Percentiles rank a stretch among this genome's conserved stretches.
phyloP scores from a whole-genome alignment of 2,113 vertebrate species.

The Micromys minutus region DNA sequence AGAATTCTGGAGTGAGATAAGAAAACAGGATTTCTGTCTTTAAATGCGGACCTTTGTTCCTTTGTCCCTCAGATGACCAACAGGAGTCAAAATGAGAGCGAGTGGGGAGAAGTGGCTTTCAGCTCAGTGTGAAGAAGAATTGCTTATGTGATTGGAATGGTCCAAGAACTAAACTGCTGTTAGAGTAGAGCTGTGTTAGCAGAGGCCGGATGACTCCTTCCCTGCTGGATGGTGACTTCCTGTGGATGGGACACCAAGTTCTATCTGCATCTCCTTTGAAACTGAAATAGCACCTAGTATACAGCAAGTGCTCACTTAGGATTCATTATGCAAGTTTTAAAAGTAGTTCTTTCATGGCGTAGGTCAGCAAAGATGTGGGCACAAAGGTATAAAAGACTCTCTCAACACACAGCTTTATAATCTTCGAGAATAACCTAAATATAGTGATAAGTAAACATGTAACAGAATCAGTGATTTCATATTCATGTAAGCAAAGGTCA shows the following conservation, averaged over 20 bases:
- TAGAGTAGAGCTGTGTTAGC: neutral
- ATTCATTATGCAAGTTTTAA: slow-evolving; percentile 6
- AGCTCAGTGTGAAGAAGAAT: slow-evolving; percentile 12
- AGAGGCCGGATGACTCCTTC: neutral
- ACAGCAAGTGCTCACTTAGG: neutral
- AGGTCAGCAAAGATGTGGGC: neutral
- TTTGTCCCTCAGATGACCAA: slow-evolving; percentile 41
- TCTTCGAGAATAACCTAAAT: slow-evolving; percentile 26
- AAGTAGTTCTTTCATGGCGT: neutral
- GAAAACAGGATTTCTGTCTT: neutral
- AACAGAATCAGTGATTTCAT: slow-evolving; percentile 13
- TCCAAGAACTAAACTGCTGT: slow-evolving; percentile 21
- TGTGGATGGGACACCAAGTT: neutral
- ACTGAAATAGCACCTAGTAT: neutral
- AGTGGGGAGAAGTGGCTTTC: neutral
- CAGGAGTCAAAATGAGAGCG: neutral
- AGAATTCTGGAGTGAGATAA: neutral
- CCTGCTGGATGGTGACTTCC: neutral
- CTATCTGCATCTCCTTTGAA: neutral
- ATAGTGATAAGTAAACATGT: neutral
- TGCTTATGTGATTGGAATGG: slow-evolving; percentile 3
- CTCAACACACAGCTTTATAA: neutral
- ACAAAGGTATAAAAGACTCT: neutral
- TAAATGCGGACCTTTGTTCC: neutral
- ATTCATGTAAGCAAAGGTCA: neutral